Base-by-base conservation (phyloP, 2,888 invertebrate genomes). In the Oscheius sp. region DNA sequence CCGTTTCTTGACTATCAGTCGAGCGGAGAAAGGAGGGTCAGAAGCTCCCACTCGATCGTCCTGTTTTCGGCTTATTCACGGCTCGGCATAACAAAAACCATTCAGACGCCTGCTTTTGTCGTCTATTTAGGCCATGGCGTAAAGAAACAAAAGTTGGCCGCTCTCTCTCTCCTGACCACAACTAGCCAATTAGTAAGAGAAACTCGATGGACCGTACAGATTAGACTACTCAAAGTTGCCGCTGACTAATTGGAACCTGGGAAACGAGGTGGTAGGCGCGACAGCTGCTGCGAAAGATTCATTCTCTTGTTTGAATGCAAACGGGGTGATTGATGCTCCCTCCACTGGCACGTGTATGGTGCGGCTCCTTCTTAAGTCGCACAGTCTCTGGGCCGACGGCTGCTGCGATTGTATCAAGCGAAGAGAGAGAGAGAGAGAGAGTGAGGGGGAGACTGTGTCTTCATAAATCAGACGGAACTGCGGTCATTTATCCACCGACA, bases 401-500 rank as follows among this genome's bases (percentile, higher is more conserved):
- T n/a, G n/a, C 23, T 8, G 1, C 6, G 45, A 61, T 61, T 42
- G 20, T 23, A 45, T 42, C 61, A 45, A 31, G 17, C 17, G 39
- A n/a, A 42, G 17, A n/a, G n/a, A n/a, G n/a, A n/a, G n/a, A n/a
- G n/a, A n/a, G n/a, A n/a, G n/a, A n/a, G n/a, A n/a, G n/a, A n/a
- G 25, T 23, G 29, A 29, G 29, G 6, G 15, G 8, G 3, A 12
- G 39, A 57, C n/a, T n/a, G n/a, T n/a, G n/a, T n/a, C n/a, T n/a
- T n/a, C 29, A 42, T 61, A 29, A 29, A 42, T 42, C 58, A 25
- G 61, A n/a, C 25, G 23, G 23, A 61, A 48, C 50, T 34, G 46
- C 29, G 64, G 33, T 12, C 64, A 64, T 64, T 33, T 50, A 48
- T 64, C 42, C 31, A n/a, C 23, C 8, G 64, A 46, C 63, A 64